These are phyloP conservation scores for Lepus timidus DNA, from an alignment of 2,113 vertebrate species.

Conservation along the genomic window DNA sequence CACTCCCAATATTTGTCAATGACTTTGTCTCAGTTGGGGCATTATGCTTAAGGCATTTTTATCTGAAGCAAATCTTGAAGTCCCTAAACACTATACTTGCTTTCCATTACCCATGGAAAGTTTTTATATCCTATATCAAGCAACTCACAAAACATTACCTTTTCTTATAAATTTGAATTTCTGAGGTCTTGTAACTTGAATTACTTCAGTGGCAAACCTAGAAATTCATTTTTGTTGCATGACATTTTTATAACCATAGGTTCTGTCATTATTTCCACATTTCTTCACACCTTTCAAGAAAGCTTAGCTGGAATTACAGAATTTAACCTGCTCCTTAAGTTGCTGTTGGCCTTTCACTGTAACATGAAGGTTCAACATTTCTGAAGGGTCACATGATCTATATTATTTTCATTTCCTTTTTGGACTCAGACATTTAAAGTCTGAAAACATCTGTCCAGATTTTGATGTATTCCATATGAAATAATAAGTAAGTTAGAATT, in stretches of 20 bases:
- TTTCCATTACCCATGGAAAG: background rate
- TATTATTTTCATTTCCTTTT: background rate
- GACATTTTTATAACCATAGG: background rate
- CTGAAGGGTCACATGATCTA: background rate
- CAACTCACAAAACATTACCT: background rate
- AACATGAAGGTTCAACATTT: background rate
- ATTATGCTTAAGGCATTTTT: background rate
- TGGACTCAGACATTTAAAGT: background rate
- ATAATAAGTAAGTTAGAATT: background rate
- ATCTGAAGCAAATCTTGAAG: background rate
- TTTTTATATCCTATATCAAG: background rate
- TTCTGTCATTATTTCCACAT: background rate
- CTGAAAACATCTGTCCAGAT: background rate
- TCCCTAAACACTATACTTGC: background rate
- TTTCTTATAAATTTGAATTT: slow-evolving; percentile 1
- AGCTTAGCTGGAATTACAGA: background rate
- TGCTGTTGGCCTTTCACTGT: background rate
- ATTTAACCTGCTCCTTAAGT: background rate
- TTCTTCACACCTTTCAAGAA: background rate
- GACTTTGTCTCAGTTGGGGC: background rate
- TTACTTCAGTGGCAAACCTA: background rate
- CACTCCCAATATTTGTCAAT: background rate
- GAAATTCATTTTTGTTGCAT: slow-evolving; percentile 4
- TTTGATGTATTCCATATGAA: background rate
- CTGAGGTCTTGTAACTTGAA: background rate